A percentile compares a stretch with the other conserved stretches of the same genome.
Evolutionary conservation across 2,113 vertebrate species (phyloP).

Genomic region (Pongo pygmaeus): DNA sequence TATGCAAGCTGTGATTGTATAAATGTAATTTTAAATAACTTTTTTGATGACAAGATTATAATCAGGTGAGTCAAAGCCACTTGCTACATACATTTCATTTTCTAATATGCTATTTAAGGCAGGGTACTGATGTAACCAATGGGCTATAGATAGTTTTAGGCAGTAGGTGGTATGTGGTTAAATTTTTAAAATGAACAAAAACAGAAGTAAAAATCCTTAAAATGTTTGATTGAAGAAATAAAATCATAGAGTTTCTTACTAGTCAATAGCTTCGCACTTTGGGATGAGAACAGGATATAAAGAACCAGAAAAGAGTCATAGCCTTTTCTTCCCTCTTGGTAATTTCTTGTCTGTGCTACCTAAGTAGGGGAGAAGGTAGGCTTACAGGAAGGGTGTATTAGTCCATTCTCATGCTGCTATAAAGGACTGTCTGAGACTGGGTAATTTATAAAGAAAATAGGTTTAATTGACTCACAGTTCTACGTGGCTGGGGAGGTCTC

Average conservation of each 20-base stretch:
- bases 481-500: too few relatives aligned
- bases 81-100: background rate
- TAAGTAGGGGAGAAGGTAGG: background rate
- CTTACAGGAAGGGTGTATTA: background rate
- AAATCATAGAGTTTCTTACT: constrained; percentile 28
- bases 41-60: background rate
- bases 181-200: constrained; percentile 24
- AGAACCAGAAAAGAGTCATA: background rate
- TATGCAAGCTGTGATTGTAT: background rate
- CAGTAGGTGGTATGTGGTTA: background rate
- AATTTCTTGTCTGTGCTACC: constrained; percentile 10
- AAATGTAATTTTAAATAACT: background rate
- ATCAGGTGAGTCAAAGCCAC: background rate
- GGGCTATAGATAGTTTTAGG: background rate
- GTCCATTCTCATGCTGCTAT: too few relatives aligned
- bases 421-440: too few relatives aligned
- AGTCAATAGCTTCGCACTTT: constrained; percentile 39
- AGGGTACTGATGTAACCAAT: background rate
- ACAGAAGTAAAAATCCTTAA: background rate
- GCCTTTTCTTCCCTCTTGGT: constrained; percentile 10
- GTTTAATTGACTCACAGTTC: too few relatives aligned
- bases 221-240: background rate
- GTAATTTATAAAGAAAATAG: too few relatives aligned
- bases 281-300: background rate
- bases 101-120: background rate